Evolutionary conservation across 2,888 invertebrate species (phyloP).

Genomic region (Spilarctia lutea): DNA sequence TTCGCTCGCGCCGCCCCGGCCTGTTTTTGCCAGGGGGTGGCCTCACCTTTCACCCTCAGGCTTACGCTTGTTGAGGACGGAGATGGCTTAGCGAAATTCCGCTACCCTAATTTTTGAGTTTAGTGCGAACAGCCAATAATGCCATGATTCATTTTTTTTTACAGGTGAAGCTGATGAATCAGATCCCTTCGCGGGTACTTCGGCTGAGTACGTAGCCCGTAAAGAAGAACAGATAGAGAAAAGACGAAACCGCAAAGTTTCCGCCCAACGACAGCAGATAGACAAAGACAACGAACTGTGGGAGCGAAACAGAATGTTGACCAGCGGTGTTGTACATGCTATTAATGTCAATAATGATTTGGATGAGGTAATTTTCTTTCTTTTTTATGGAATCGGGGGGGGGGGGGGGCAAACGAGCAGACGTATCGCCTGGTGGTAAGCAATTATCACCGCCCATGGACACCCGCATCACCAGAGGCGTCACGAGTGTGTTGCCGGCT

Average conservation of each 20-base stretch:
- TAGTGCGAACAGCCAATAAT: neutral
- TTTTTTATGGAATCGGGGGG: no score
- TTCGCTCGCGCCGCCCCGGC: no score
- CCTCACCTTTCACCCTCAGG: no score
- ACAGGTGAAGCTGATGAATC: constrained; percentile 94
- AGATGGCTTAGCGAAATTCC: no score
- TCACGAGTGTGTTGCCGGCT: no score
- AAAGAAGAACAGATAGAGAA: constrained; percentile 97
- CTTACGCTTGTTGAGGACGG: no score
- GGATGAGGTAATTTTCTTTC: constrained; percentile 89
- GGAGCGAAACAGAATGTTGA: constrained; percentile 99
- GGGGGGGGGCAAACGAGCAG: no score
- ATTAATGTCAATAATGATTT: constrained; percentile 96
- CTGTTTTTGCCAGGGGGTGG: no score
- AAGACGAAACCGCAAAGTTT: constrained; percentile 95
- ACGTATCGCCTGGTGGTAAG: no score
- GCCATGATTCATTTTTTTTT: neutral
- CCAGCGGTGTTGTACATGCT: constrained; percentile 96
- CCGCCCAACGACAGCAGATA: constrained; percentile 98
- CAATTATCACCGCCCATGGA: no score
- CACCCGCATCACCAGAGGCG: no score
- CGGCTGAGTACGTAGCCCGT: constrained; percentile 96
- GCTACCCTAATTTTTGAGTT: neutral
- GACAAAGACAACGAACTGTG: constrained; percentile 99
- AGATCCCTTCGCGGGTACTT: constrained; percentile 96